Base-by-base conservation (phyloP, 1,140 invertebrate genomes). In the Apis florea region DNA sequence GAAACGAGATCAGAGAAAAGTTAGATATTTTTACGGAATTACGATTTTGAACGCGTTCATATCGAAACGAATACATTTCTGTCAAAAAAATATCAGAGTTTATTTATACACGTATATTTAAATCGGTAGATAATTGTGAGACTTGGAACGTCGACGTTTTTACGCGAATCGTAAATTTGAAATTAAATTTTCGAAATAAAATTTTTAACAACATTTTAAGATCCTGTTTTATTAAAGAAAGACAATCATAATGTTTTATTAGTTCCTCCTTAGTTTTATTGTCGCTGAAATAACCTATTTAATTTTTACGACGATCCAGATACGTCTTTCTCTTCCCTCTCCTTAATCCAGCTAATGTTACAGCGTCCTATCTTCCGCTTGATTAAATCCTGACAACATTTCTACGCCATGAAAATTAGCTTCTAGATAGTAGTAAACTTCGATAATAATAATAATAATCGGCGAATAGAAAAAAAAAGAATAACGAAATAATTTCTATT, bases 191-290 rank as follows among this genome's bases (percentile, higher is more conserved):
- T 19, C 9, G 26, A 26, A 31, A 24, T 64, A 21, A 13, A 53
- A 63, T n/a, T 40, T 64, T 53, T 75, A 53, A 58, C 58, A 58
- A 72, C 5, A 12, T n/a, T 59, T 47, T 56, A 64, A 63, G 19
- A 17, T 15, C n/a, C 26, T 63, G 8, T n/a, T 74, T 63, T 51
- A 31, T 63, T 63, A 74, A 63, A 31, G 19, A 26, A 63, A 40
- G 47, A 63, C 40, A 47, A 26, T 63, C 24, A 19, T 24, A 19
- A 24, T 73, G n/a, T 61, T 49, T 58, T 58, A 72, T 71, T 40
- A 71, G 26, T 40, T 17, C 19, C 40, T 31, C 17, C 10, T 10
- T n/a, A 40, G 69, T 54, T 71, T 71, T 71, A 31, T 61, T 63
- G 47, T 31, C 13, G 11, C 2, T 26, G 58, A 19, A 24, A 54